Percentiles rank a stretch among this genome's conserved stretches.
phyloP scores from a whole-genome alignment of 2,113 vertebrate genomes.

The Gasterosteus nipponicus region DNA sequence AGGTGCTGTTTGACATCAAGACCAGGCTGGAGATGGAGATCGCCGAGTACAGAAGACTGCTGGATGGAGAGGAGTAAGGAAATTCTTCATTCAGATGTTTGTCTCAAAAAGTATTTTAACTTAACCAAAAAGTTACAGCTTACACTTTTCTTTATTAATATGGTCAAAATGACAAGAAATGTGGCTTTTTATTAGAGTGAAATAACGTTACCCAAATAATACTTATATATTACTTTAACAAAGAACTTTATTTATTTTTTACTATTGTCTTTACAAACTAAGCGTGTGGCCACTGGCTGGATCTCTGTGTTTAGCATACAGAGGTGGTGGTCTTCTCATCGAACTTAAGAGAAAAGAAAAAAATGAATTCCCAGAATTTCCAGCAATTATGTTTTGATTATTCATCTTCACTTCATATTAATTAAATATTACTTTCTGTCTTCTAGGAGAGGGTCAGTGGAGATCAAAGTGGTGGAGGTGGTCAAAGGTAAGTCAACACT shows the following conservation, averaged over 20 bases:
- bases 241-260: not conserved
- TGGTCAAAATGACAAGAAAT: no score
- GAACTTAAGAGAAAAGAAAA: not conserved
- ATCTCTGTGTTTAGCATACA: not conserved
- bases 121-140: no score
- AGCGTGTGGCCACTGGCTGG: not conserved
- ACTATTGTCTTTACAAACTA: no score
- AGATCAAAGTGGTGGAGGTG: no score
- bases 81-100: not conserved
- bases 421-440: not conserved
- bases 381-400: not conserved
- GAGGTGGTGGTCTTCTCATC: not conserved
- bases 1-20: slow-evolving; percentile 80
- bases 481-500: slow-evolving; percentile 67
- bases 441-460: slow-evolving; percentile 7
- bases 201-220: no score
- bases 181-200: no score
- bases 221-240: no score
- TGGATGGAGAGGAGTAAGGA: slow-evolving; percentile 81
- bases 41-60: slow-evolving; percentile 81
- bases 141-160: not conserved
- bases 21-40: slow-evolving; percentile 84
- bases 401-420: not conserved
- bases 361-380: not conserved
- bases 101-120: not conserved